Percentiles rank a stretch among this genome's conserved stretches.
Evolutionary conservation across 2,797 vertebrate genomes (phyloP).

Genomic region (Nannoperca obscura): DNA sequence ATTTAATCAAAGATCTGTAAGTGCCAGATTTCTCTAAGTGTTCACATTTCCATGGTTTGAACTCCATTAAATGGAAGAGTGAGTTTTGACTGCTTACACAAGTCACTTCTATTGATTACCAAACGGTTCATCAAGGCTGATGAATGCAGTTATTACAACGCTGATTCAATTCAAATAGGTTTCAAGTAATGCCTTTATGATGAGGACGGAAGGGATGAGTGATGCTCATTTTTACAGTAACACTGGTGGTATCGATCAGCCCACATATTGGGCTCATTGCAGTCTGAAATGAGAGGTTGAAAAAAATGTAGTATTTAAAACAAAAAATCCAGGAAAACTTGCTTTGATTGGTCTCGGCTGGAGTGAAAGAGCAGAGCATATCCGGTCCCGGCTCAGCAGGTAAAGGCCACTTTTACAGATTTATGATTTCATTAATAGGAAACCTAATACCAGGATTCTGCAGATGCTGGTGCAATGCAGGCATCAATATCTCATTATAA

Average conservation of each 20-base stretch:
- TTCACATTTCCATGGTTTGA: conserved; percentile 19
- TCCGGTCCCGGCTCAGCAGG: not conserved
- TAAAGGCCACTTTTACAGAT: conserved; percentile 56
- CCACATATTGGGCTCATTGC: conserved; percentile 59
- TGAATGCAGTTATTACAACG: conserved; percentile 34
- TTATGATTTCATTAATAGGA: conserved; percentile 64
- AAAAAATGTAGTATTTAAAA: conserved; percentile 28
- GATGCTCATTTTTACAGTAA: conserved; percentile 37
- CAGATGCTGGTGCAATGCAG: conserved; percentile 46
- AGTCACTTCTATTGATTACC: conserved; percentile 41
- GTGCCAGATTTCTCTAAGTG: not conserved
- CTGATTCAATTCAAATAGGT: conserved; percentile 27
- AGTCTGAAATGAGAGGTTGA: conserved; percentile 35
- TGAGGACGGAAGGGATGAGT: conserved; percentile 18
- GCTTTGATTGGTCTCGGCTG: conserved; percentile 8
- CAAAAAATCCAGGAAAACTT: conserved; percentile 17
- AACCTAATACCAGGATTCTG: conserved; percentile 38
- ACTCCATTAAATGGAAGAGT: conserved; percentile 50
- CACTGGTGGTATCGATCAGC: conserved; percentile 42
- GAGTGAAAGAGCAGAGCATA: not conserved
- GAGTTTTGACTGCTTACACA: conserved; percentile 33
- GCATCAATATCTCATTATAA: conserved; percentile 67
- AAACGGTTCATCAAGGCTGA: conserved; percentile 4
- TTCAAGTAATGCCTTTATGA: conserved; percentile 25
- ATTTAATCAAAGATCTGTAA: conserved; percentile 8